Evolutionary conservation across 2,888 invertebrate genomes (phyloP).

Genomic region (Acanthacorydalis orientalis): DNA sequence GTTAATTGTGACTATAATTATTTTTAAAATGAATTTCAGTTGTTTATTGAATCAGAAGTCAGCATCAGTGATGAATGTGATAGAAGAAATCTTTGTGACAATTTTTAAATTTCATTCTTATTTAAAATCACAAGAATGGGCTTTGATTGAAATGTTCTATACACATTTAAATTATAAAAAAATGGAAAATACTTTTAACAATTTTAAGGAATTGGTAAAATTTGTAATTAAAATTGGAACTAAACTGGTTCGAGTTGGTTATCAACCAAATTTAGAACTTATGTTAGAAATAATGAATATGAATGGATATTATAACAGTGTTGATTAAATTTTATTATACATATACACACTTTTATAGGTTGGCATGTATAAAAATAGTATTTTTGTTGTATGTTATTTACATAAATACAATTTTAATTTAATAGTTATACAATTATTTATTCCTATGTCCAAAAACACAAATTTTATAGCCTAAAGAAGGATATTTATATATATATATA

Average conservation of each 20-base stretch:
- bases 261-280: constrained; percentile 47
- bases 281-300: constrained; percentile 47
- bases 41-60: constrained; percentile 57
- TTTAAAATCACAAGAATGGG: constrained; percentile 39
- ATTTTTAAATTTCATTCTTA: constrained; percentile 53
- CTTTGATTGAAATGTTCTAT: constrained; percentile 29
- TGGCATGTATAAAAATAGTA: too few species aligned
- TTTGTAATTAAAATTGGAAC: constrained; percentile 44
- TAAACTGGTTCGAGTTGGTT: constrained; percentile 45
- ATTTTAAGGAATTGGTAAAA: constrained; percentile 34
- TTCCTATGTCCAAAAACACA: too few species aligned
- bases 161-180: constrained; percentile 43
- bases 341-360: too few species aligned
- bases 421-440: too few species aligned
- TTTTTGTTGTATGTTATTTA: too few species aligned
- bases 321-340: not conserved
- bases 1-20: not conserved
- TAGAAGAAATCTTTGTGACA: constrained; percentile 55
- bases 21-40: constrained; percentile 21
- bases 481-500: too few species aligned
- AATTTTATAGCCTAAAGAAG: too few species aligned
- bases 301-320: constrained; percentile 34
- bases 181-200: constrained; percentile 25
- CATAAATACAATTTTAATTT: too few species aligned
- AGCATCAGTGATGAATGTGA: constrained; percentile 45